phyloP scores from a whole-genome alignment of 2,113 vertebrate genomes.

The Clarias gariepinus region DNA sequence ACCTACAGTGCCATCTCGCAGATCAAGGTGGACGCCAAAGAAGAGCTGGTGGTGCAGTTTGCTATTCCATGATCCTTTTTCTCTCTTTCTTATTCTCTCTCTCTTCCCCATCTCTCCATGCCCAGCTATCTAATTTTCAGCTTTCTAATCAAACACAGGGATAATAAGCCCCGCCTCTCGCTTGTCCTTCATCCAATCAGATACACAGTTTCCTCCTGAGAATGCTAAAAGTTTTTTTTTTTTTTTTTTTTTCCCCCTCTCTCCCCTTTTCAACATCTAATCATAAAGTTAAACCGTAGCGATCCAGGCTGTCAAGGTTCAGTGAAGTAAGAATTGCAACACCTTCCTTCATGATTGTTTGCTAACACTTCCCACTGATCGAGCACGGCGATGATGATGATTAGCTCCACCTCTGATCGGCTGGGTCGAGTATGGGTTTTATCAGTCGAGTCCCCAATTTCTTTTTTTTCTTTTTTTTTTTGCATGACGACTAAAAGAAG shows the following conservation, averaged over 20 bases:
- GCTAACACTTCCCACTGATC: background rate
- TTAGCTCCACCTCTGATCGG: no score
- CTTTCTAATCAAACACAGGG: conserved; percentile 38
- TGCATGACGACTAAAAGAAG: background rate
- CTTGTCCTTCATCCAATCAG: conserved; percentile 47
- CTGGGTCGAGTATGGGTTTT: no score
- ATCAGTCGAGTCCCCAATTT: no score
- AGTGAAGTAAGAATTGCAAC: background rate
- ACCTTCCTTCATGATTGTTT: background rate
- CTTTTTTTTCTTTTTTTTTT: no score
- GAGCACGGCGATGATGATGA: background rate
- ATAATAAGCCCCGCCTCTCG: conserved; percentile 44
- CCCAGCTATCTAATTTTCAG: conserved; percentile 13
- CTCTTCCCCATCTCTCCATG: conserved; percentile 22
- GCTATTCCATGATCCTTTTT: conserved; percentile 83
- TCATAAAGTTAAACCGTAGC: background rate
- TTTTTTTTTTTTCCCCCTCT: background rate
- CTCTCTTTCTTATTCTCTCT: conserved; percentile 46
- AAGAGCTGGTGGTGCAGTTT: conserved; percentile 96
- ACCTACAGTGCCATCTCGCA: conserved; percentile 96
- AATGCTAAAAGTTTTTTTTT: background rate
- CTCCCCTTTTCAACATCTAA: background rate
- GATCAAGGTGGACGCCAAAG: conserved; percentile 93
- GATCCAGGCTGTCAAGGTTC: background rate
- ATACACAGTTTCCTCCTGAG: background rate